Conservation (phyloP, 2,888 invertebrate species). For the Xiphydria camelus region DNA sequence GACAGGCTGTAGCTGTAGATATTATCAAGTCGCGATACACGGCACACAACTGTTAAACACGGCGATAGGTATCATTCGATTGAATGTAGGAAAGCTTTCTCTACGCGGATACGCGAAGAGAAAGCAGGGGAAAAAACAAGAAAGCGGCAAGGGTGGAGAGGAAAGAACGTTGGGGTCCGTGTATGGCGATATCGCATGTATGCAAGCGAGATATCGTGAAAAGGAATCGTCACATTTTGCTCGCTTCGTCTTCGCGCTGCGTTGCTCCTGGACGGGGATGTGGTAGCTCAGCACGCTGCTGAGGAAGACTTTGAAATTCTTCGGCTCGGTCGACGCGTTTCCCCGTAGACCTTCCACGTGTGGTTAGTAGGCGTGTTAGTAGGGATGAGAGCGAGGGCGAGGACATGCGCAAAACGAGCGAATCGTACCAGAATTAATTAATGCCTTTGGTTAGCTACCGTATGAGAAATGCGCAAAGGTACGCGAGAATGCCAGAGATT, state of each 20-base stretch:
- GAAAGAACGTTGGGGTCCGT: neutral
- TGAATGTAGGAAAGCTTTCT: too few species aligned
- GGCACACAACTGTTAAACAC: too few species aligned
- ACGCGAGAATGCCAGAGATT: too few species aligned
- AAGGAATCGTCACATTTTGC: constrained; percentile 45
- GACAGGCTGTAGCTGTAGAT: too few species aligned
- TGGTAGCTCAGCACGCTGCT: constrained; percentile 54
- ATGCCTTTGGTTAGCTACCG: too few species aligned
- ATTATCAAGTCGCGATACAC: too few species aligned
- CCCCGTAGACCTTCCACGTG: constrained; percentile 35
- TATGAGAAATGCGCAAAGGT: too few species aligned
- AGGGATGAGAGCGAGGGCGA: neutral
- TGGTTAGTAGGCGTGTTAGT: constrained; percentile 38
- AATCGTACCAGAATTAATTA: neutral
- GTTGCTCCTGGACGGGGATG: constrained; percentile 47
- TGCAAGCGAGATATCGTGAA: neutral
- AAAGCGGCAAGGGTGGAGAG: neutral
- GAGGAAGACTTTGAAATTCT: constrained; percentile 51
- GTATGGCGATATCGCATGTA: neutral
- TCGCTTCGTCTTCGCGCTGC: constrained; percentile 44
- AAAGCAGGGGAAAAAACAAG: too few species aligned
- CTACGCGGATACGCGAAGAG: too few species aligned
- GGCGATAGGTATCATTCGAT: too few species aligned
- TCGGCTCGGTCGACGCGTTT: constrained; percentile 36
- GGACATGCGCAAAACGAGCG: neutral